A percentile compares a stretch with the other conserved stretches of the same genome.
phyloP scores from a whole-genome alignment of 92 coral and sea anemone species.

The Diadumene lineata region DNA sequence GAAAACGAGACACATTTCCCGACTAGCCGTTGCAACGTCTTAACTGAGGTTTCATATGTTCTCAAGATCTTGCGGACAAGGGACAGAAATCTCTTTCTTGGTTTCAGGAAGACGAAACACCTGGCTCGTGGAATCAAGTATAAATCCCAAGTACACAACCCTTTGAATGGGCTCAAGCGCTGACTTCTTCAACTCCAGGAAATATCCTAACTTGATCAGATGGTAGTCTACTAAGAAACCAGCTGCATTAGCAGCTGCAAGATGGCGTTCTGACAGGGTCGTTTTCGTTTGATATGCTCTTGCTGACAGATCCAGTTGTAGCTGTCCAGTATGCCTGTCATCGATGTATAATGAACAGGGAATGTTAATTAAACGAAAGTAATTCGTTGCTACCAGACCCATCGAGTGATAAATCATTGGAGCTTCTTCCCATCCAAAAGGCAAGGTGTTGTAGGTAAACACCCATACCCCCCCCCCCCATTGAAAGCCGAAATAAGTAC shows the following conservation, averaged over 20 bases:
- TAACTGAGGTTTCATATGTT: constrained; percentile 14
- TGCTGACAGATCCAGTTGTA: constrained; percentile 18
- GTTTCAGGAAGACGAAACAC: constrained; percentile 32
- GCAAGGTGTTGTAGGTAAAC: constrained; percentile 51
- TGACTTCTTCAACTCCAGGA: constrained; percentile 42
- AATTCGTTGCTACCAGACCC: constrained; percentile 28
- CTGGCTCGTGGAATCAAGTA: constrained; percentile 26
- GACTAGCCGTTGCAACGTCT: constrained; percentile 34
- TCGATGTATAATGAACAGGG: constrained; percentile 53
- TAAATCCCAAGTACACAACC: constrained; percentile 42
- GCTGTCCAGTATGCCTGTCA: constrained; percentile 50
- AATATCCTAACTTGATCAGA: constrained; percentile 35
- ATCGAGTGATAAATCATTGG: constrained; percentile 53
- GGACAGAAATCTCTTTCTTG: too few species aligned
- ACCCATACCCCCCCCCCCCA: constrained; percentile 79
- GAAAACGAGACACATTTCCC: constrained; percentile 53
- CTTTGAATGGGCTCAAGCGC: constrained; percentile 19
- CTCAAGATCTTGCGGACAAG: too few species aligned
- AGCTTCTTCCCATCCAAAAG: constrained; percentile 64
- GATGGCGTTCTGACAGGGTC: constrained; percentile 1
- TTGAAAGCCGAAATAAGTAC: constrained; percentile 47
- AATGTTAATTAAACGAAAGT: constrained; percentile 13
- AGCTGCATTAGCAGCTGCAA: constrained; percentile 36
- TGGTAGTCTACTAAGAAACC: constrained; percentile 33
- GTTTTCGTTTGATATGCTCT: constrained; percentile 24